These are phyloP conservation scores for Dicrostonyx torquatus DNA, from an alignment of 2,797 vertebrate genomes.

Conservation along the genomic window DNA sequence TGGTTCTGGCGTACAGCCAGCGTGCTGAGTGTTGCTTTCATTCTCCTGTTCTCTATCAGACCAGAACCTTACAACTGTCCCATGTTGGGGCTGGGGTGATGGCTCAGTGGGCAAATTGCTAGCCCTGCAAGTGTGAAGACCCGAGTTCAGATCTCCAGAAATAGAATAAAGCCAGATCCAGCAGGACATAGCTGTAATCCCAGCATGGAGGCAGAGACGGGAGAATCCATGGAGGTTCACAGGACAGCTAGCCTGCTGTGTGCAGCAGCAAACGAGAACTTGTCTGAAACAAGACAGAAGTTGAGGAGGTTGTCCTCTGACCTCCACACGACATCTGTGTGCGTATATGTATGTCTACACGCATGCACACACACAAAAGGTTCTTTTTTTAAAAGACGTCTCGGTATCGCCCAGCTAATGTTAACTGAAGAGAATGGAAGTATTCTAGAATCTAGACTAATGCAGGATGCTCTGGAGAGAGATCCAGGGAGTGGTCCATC, in stretches of 20 bases:
- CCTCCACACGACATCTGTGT: background rate
- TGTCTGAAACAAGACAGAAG: background rate
- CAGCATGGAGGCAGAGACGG: background rate
- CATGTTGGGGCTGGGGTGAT: too few relatives aligned
- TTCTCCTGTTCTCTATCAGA: background rate
- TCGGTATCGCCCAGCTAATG: background rate
- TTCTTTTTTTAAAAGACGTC: background rate
- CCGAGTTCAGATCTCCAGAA: background rate
- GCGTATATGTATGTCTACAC: background rate
- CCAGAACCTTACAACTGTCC: background rate
- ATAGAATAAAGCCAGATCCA: background rate
- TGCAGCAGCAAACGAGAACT: background rate
- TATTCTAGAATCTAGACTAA: background rate
- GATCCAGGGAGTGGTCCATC: background rate
- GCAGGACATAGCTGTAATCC: background rate
- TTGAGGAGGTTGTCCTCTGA: background rate
- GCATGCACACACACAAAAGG: too few relatives aligned
- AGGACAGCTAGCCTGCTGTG: background rate
- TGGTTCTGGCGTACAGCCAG: background rate
- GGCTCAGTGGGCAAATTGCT: background rate
- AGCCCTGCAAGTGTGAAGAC: background rate
- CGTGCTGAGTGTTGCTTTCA: background rate
- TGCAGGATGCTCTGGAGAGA: background rate
- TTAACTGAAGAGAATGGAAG: background rate
- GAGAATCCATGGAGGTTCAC: background rate